phyloP scores from a whole-genome alignment of 2,797 vertebrate species.

The Glossophaga mutica region DNA sequence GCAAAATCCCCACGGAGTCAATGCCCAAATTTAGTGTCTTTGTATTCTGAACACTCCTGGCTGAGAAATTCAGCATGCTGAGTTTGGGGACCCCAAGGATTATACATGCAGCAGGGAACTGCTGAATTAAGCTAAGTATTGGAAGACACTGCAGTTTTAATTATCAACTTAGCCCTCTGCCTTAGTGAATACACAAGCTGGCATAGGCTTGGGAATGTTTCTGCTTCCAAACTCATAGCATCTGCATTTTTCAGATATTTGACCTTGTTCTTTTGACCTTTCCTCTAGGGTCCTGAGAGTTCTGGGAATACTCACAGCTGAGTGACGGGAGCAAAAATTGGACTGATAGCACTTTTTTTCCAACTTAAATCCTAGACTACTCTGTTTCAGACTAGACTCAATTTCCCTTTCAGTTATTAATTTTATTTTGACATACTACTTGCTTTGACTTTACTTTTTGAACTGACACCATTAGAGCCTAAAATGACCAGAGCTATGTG shows the following conservation, averaged over 20 bases:
- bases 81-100: constrained; percentile 8
- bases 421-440: constrained; percentile 5
- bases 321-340: constrained; percentile 28
- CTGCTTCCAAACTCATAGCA: constrained; percentile 55
- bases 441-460: not conserved
- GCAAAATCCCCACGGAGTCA: not conserved
- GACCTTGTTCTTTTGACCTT: constrained; percentile 68
- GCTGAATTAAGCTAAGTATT: constrained; percentile 33
- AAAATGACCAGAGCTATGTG: constrained; percentile 30
- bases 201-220: constrained; percentile 51
- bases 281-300: constrained; percentile 25
- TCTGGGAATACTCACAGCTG: constrained; percentile 49
- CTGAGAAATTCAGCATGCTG: constrained; percentile 19
- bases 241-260: constrained; percentile 74
- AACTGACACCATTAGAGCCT: not conserved
- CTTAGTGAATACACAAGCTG: constrained; percentile 40
- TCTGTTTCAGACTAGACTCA: constrained; percentile 1
- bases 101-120: constrained; percentile 1
- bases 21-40: constrained; percentile 42
- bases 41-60: constrained; percentile 9
- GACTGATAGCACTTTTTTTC: not conserved
- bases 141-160: constrained; percentile 14
- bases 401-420: not conserved
- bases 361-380: not conserved
- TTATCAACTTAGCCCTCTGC: constrained; percentile 37